Percentiles rank a stretch among this genome's conserved stretches.
Evolutionary conservation across 64 coral and sea anemone genomes (phyloP).

Genomic region (Stichodactyla helianthus): DNA sequence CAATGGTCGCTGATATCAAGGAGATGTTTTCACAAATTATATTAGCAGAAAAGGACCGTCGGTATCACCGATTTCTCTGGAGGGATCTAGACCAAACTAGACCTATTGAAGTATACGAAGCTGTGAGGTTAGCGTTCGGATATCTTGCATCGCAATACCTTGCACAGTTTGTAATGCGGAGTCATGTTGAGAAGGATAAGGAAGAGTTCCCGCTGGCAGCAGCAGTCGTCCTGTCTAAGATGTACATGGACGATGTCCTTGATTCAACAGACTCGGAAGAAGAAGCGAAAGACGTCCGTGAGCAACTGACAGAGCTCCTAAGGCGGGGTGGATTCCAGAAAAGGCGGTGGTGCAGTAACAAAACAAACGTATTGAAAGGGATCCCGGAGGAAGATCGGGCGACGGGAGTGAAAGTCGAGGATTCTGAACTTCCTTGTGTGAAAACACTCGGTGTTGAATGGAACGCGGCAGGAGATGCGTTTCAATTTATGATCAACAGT

Average conservation of each 20-base stretch:
- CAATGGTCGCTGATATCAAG: no score
- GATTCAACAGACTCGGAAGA: conserved; percentile 11
- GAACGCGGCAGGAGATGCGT: conserved; percentile 14
- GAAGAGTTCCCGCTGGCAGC: conserved; percentile 26
- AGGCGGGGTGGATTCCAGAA: conserved; percentile 24
- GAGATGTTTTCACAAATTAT: no score
- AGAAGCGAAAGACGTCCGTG: background rate
- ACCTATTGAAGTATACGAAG: no score
- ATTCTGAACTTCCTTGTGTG: conserved; percentile 18
- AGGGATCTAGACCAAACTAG: no score
- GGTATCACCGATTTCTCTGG: no score
- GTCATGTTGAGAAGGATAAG: conserved; percentile 17
- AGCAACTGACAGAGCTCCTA: conserved; percentile 20
- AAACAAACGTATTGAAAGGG: conserved; percentile 1
- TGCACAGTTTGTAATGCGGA: conserved; percentile 14
- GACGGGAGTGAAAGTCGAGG: conserved; percentile 31
- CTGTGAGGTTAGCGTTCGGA: conserved; percentile 14
- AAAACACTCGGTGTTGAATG: conserved; percentile 32
- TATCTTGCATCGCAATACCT: conserved; percentile 33
- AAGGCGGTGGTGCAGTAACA: conserved; percentile 27
- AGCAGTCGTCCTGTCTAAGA: conserved; percentile 1
- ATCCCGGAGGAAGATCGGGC: conserved; percentile 21
- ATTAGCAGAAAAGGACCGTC: no score
- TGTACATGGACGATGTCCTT: conserved; percentile 47
- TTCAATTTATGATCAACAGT: conserved; percentile 4